Percentiles rank a stretch among this genome's conserved stretches.
Conservation (phyloP, 2,113 vertebrate genomes). For the Ageneiosus marmoratus region DNA sequence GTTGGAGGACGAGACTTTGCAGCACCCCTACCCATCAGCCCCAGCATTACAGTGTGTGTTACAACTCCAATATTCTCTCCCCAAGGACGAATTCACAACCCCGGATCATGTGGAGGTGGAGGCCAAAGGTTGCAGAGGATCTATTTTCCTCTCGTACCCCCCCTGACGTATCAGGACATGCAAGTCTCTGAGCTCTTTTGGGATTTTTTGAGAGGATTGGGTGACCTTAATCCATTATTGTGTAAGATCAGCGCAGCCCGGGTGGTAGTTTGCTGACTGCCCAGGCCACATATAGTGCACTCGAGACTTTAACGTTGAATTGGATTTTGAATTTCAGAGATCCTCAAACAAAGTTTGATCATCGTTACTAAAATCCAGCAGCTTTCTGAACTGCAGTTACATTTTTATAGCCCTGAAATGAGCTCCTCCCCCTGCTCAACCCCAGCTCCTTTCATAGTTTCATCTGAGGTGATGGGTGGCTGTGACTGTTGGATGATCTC, state of each 20-base stretch:
- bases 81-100: slow-evolving; percentile 21
- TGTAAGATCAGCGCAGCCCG: background rate
- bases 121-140: slow-evolving; percentile 18
- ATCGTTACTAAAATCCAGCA: background rate
- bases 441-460: too few relatives aligned
- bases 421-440: background rate
- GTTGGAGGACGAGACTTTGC: background rate
- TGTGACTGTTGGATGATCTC: too few relatives aligned
- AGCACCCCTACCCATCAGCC: background rate
- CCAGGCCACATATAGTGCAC: background rate
- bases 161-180: background rate
- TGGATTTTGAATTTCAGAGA: background rate
- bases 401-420: background rate
- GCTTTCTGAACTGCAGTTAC: background rate
- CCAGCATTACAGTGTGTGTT: background rate
- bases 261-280: slow-evolving; percentile 26
- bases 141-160: background rate
- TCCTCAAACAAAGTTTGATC: background rate
- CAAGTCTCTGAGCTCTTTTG: background rate
- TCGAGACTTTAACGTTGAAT: background rate
- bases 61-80: background rate
- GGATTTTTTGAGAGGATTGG: slow-evolving; percentile 12
- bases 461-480: too few relatives aligned
- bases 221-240: slow-evolving; percentile 20
- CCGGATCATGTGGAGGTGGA: background rate